These are phyloP conservation scores for Acronicta alni DNA, from an alignment of 2,888 invertebrate genomes.

Conservation along the genomic window DNA sequence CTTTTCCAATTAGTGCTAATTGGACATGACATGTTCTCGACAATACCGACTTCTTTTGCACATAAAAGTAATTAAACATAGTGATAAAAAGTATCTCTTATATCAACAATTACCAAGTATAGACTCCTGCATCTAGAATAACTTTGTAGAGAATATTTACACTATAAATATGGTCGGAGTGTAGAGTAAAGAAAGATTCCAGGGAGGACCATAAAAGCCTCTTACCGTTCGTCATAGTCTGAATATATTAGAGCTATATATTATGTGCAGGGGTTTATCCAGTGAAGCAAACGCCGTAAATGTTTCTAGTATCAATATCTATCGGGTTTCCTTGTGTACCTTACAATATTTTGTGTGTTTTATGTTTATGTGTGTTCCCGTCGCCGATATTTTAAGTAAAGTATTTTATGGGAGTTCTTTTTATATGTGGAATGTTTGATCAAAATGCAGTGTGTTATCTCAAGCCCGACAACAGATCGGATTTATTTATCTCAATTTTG, in stretches of 20 bases:
- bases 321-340: slow-evolving; percentile 46
- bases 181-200: slow-evolving; percentile 59
- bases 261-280: slow-evolving; percentile 54
- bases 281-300: slow-evolving; percentile 54
- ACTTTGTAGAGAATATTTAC: slow-evolving; percentile 29
- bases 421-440: slow-evolving; percentile 37
- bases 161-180: slow-evolving; percentile 28
- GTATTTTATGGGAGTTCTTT: slow-evolving; percentile 43
- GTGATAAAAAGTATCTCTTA: not conserved
- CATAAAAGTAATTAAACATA: not conserved
- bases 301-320: slow-evolving; percentile 57
- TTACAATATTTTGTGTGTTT: slow-evolving; percentile 57
- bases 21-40: too few relatives aligned
- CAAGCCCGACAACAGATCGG: slow-evolving; percentile 14
- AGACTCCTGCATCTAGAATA: not conserved
- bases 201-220: slow-evolving; percentile 58
- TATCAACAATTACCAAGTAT: slow-evolving; percentile 3
- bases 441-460: slow-evolving; percentile 34
- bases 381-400: slow-evolving; percentile 48
- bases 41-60: too few relatives aligned
- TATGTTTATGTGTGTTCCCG: slow-evolving; percentile 43
- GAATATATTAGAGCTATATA: slow-evolving; percentile 68
- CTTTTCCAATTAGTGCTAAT: too few relatives aligned
- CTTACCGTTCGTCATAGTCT: slow-evolving; percentile 68
- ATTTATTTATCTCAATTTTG: too few relatives aligned